Evolutionary conservation across 2,113 vertebrate species (phyloP), one percentile per base, ranked within the genome.

Genomic region (Corydoras maculifer): DNA sequence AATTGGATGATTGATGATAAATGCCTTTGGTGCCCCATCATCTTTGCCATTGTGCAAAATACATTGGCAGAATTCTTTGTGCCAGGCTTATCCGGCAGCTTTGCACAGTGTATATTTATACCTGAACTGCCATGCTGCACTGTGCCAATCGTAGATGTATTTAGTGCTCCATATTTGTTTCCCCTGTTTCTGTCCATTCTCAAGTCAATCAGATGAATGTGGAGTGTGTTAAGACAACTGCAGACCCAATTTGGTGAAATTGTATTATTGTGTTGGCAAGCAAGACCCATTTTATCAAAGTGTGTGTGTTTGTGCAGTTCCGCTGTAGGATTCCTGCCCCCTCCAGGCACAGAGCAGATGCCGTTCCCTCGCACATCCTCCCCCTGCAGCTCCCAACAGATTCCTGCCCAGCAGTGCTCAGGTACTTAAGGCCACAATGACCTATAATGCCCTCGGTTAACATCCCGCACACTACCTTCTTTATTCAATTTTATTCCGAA

Each of bases 281-380:
- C 15, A n/a, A 57, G 65, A 48, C 49, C 43, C 43, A 53, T 61
- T 25, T 4, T 9, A 29, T 64, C 70, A 72, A 54, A 68, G 35
- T 43, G 35, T 43, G 35, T 43, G 35, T 43, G 35, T 43, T 4
- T 43, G 35, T 58, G 0, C 83, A 94, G 92, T 82, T 91, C 93
- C 78, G 90, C 93, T 7, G 84, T 93, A 75, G 87, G 91, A 81
- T 94, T 92, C 81, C 80, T 93, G 84, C 90, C 92, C 63, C 91
- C 88, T 81, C 88, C 91, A 75, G 92, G 91, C 82, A 85, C 92
- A 69, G 93, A 95, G 82, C 91, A 91, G 87, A 88, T 93, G 78
- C 90, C 89, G 30, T 93, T 93, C 81, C 89, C 92, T 84, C 87
- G 89, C 84, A 86, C 92, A 43, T 84, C 91, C 73, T 92, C 92